A percentile compares a stretch with the other conserved stretches of the same genome.
Conservation (phyloP, 1,140 invertebrate species). For the Brachionus plicatilis region DNA sequence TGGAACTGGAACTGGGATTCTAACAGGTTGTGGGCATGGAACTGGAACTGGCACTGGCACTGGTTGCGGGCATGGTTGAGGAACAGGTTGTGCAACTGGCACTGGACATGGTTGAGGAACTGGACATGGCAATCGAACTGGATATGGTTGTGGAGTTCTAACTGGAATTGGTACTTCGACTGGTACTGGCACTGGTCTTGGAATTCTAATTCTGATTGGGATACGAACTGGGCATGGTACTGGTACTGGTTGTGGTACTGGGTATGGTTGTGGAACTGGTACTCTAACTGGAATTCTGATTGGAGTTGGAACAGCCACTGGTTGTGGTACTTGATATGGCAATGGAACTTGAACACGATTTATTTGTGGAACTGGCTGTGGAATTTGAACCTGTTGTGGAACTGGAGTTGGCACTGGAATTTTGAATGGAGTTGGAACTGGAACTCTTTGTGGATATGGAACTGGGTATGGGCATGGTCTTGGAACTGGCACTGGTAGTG, state of each 20-base stretch:
- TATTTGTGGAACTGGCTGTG: background rate
- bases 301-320: background rate
- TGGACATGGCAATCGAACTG: too few species aligned
- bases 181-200: background rate
- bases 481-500: constrained; percentile 8
- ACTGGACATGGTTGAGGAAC: too few species aligned
- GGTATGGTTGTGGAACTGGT: background rate
- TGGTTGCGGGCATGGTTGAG: too few species aligned
- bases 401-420: background rate
- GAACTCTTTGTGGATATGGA: background rate
- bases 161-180: too few species aligned
- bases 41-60: too few species aligned
- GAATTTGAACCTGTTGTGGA: background rate
- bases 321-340: background rate
- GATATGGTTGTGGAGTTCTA: too few species aligned
- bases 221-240: background rate
- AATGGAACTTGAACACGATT: background rate
- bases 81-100: too few species aligned
- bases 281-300: background rate
- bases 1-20: too few species aligned
- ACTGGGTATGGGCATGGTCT: background rate
- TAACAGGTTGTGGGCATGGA: too few species aligned
- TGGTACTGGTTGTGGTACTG: background rate
- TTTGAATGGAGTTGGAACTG: background rate
- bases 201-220: background rate